Conservation (phyloP, 2,113 vertebrate genomes). For the Myotis yumanensis region DNA sequence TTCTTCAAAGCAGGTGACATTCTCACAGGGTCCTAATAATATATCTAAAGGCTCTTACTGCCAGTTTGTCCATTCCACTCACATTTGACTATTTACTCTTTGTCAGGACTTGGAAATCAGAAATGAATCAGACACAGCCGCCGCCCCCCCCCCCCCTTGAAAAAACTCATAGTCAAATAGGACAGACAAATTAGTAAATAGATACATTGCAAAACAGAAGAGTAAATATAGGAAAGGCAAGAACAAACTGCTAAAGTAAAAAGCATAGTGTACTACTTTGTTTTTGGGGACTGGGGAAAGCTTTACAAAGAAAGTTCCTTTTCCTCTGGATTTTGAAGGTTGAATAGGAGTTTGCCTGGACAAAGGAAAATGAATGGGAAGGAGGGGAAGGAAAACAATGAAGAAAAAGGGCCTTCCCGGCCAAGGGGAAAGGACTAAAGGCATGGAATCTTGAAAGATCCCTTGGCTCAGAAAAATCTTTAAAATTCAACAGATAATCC, state of each 20-base stretch:
- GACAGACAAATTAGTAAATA: background rate
- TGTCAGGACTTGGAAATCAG: background rate
- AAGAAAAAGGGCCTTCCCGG: background rate
- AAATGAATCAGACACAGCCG: background rate
- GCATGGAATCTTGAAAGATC: background rate
- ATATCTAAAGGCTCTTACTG: background rate
- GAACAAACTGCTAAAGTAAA: background rate
- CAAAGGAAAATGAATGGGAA: conserved; percentile 16
- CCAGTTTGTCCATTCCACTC: background rate
- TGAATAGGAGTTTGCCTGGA: conserved; percentile 34
- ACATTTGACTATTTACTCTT: background rate
- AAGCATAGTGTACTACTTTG: background rate
- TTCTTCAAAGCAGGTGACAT: background rate
- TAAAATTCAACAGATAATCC: background rate
- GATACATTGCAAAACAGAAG: conserved; percentile 8
- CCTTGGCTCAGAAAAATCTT: conserved; percentile 28
- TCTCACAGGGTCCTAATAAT: background rate
- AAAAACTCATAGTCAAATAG: background rate
- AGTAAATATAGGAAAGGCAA: background rate
- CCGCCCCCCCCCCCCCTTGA: background rate
- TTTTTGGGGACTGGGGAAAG: background rate
- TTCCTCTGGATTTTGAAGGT: conserved; percentile 11
- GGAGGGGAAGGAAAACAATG: background rate
- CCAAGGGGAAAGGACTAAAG: background rate
- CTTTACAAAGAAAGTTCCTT: background rate